These are phyloP conservation scores for Taxidea taxus DNA, from an alignment of 2,113 vertebrate species.

Conservation along the genomic window DNA sequence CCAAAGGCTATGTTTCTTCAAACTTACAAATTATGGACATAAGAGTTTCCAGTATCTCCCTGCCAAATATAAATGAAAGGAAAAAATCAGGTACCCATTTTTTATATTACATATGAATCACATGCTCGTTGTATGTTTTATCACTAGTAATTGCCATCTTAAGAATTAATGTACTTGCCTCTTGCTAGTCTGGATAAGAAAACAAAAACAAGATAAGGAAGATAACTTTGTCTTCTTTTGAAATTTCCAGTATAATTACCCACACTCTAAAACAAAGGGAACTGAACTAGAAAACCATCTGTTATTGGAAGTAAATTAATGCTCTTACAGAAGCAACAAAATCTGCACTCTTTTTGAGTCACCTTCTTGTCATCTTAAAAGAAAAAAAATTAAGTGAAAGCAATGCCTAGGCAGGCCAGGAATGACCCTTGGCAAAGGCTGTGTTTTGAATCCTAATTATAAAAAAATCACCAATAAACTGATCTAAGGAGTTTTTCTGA, in stretches of 20 bases:
- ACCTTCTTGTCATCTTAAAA: constrained; percentile 18
- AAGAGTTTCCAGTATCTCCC: background rate
- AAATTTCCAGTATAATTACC: constrained; percentile 71
- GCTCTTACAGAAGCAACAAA: constrained; percentile 50
- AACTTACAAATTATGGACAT: background rate
- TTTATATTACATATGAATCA: background rate
- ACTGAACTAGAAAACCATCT: constrained; percentile 63
- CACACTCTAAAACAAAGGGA: constrained; percentile 60
- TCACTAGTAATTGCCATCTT: constrained; percentile 37
- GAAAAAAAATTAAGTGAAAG: background rate
- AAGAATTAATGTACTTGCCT: constrained; percentile 61
- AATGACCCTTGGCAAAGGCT: background rate
- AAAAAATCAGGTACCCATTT: background rate
- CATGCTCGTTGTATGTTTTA: background rate
- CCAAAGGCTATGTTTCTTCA: background rate
- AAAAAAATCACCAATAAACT: background rate
- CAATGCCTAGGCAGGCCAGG: background rate
- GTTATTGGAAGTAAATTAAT: constrained; percentile 69
- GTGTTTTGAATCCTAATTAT: constrained; percentile 58
- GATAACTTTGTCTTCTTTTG: constrained; percentile 60
- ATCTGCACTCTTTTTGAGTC: constrained; percentile 49
- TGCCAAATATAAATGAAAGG: background rate
- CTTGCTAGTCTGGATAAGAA: constrained; percentile 48
- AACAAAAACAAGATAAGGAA: constrained; percentile 47
- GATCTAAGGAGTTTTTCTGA: background rate